Percentiles rank a stretch among this genome's conserved stretches.
These are phyloP conservation scores for Odontocerum albicorne DNA, from an alignment of 2,888 invertebrate species.

Conservation along the genomic window DNA sequence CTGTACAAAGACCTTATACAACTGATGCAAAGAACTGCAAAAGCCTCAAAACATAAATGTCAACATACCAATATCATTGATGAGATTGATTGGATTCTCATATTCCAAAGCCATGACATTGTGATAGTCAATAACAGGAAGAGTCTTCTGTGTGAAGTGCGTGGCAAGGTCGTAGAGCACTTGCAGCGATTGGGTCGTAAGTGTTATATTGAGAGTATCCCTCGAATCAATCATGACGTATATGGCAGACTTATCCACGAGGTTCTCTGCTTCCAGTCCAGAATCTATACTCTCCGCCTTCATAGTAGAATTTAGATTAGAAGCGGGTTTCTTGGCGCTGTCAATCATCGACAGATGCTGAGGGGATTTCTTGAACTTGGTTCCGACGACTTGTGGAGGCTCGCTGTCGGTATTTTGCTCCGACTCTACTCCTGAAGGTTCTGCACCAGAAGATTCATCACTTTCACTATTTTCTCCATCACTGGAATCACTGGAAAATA, in stretches of 20 bases:
- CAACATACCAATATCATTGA: constrained; percentile 64
- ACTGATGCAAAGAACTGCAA: too few species aligned
- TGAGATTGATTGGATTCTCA: constrained; percentile 51
- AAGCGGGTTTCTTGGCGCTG: constrained; percentile 39
- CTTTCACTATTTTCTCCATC: constrained; percentile 56
- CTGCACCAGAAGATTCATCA: constrained; percentile 43
- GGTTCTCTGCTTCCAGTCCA: constrained; percentile 49
- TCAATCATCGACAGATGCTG: constrained; percentile 43
- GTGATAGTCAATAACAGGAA: constrained; percentile 45
- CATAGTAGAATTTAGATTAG: constrained; percentile 45
- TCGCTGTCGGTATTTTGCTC: constrained; percentile 38
- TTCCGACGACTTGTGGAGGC: constrained; percentile 40
- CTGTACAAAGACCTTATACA: too few species aligned
- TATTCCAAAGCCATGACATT: constrained; percentile 44
- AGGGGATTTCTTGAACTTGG: constrained; percentile 38
- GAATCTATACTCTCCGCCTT: constrained; percentile 57
- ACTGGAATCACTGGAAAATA: constrained; percentile 58
- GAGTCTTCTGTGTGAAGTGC: constrained; percentile 49
- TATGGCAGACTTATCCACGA: constrained; percentile 55
- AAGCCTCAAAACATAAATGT: too few species aligned
- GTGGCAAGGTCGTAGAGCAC: constrained; percentile 53
- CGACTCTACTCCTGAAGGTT: constrained; percentile 40
- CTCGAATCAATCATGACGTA: constrained; percentile 70
- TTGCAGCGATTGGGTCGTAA: constrained; percentile 67
- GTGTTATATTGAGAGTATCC: constrained; percentile 66